A percentile compares a stretch with the other conserved stretches of the same genome.
Conservation (phyloP, 2,888 invertebrate species). For the Serrognathus titanus region DNA sequence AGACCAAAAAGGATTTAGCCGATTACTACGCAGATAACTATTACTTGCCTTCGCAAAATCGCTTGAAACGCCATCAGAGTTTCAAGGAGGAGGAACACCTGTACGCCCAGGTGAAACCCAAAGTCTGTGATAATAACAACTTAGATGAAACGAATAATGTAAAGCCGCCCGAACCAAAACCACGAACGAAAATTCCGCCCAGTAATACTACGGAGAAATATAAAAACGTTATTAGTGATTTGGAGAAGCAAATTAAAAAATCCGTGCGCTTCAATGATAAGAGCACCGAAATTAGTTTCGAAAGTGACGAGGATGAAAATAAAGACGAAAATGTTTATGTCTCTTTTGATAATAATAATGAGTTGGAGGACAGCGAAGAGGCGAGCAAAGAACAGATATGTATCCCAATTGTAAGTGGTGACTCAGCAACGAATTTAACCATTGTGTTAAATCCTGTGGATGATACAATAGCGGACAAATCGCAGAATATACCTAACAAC, state of each 20-base stretch:
- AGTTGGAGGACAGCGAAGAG: too few species aligned
- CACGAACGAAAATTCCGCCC: conserved; percentile 35
- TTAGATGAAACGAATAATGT: neutral
- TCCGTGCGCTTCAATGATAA: conserved; percentile 44
- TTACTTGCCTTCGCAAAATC: conserved; percentile 34
- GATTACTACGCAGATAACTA: conserved; percentile 30
- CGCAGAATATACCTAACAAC: too few species aligned
- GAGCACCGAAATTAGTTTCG: conserved; percentile 33
- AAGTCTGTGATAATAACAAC: conserved; percentile 9
- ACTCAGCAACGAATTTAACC: too few species aligned
- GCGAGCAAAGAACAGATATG: too few species aligned
- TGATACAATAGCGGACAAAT: too few species aligned
- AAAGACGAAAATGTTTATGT: neutral
- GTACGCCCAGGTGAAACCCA: conserved; percentile 11
- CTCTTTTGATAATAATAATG: too few species aligned
- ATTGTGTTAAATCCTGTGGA: too few species aligned
- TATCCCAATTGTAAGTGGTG: too few species aligned
- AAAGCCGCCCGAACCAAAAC: conserved; percentile 36
- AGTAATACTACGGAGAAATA: conserved; percentile 27
- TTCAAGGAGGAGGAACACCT: conserved; percentile 18
- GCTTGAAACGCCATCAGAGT: conserved; percentile 21
- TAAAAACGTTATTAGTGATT: conserved; percentile 35
- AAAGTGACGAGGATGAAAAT: conserved; percentile 14
- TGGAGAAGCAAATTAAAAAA: conserved; percentile 42
- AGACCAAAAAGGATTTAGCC: conserved; percentile 30